phyloP scores from a whole-genome alignment of 2,888 invertebrate species.

The Leptopterna dolabrata region DNA sequence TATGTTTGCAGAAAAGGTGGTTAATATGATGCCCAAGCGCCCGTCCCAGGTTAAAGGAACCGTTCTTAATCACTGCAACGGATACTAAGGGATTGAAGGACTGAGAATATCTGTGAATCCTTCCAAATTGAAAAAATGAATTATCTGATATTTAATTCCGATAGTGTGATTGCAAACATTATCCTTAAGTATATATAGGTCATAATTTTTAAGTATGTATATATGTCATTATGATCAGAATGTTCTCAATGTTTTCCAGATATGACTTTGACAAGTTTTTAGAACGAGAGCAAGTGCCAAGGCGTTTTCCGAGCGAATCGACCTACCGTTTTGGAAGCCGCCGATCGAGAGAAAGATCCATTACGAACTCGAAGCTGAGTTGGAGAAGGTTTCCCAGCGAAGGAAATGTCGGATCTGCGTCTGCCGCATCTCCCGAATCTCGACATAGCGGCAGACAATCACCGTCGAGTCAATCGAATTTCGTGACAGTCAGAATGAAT shows the following conservation, averaged over 20 bases:
- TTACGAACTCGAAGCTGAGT: not conserved
- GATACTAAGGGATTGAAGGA: too few species aligned
- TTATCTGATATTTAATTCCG: too few species aligned
- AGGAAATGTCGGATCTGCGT: not conserved
- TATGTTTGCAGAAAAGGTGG: too few species aligned
- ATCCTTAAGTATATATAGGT: too few species aligned
- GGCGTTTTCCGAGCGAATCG: not conserved
- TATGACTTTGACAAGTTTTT: conserved; percentile 32
- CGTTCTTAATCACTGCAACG: too few species aligned
- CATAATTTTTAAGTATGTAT: too few species aligned
- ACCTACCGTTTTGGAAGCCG: not conserved
- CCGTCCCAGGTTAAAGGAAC: too few species aligned
- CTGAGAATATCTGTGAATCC: too few species aligned
- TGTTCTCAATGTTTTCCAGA: not conserved
- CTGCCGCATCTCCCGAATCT: not conserved
- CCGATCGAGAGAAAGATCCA: not conserved
- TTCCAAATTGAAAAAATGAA: too few species aligned
- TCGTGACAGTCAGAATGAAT: not conserved
- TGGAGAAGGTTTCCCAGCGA: not conserved
- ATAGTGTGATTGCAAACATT: too few species aligned
- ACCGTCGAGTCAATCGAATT: not conserved
- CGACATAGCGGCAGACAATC: not conserved
- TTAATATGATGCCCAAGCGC: too few species aligned
- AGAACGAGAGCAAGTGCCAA: not conserved
- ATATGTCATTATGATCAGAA: too few species aligned